phyloP scores from a whole-genome alignment of 2,888 invertebrate genomes.

The Flabesymbios commensalis region DNA sequence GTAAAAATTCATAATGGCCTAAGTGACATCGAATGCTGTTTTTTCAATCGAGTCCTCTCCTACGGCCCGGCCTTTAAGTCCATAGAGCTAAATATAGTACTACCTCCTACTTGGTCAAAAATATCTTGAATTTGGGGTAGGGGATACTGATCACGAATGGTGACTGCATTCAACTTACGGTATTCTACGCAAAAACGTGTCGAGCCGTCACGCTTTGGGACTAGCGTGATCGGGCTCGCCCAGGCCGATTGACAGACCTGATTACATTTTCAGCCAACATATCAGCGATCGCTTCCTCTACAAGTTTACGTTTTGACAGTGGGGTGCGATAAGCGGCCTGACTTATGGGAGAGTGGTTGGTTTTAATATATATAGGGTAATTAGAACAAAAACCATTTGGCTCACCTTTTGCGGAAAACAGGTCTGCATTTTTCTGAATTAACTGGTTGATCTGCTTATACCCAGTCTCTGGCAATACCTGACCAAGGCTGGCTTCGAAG shows the following conservation, averaged over 20 bases:
- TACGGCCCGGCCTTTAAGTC: slow-evolving; percentile 11
- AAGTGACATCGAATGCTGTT: slow-evolving; percentile 16
- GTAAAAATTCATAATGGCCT: slow-evolving; percentile 10
- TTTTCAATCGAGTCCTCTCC: slow-evolving; percentile 3
- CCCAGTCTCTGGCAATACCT: not conserved
- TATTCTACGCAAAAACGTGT: slow-evolving; percentile 20
- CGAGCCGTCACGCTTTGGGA: slow-evolving; percentile 15
- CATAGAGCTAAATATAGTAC: not conserved
- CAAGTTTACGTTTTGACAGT: slow-evolving; percentile 4
- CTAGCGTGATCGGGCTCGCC: slow-evolving; percentile 11
- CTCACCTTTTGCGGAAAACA: slow-evolving; percentile 3
- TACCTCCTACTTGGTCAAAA: slow-evolving; percentile 11
- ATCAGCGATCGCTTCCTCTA: slow-evolving; percentile 10
- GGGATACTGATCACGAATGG: slow-evolving; percentile 8
- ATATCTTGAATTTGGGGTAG: slow-evolving; percentile 13
- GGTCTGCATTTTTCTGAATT: slow-evolving; percentile 2
- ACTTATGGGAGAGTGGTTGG: slow-evolving; percentile 4
- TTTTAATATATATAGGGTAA: not conserved
- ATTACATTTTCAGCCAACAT: slow-evolving; percentile 12
- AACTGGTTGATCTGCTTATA: not conserved
- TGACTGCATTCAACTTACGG: slow-evolving; percentile 13
- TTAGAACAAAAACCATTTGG: not conserved
- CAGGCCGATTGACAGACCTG: not conserved
- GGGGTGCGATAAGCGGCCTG: slow-evolving; percentile 13
- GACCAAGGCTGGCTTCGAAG: not conserved